Conservation (phyloP, 2,797 vertebrate genomes). For the Podarcis siculus region DNA sequence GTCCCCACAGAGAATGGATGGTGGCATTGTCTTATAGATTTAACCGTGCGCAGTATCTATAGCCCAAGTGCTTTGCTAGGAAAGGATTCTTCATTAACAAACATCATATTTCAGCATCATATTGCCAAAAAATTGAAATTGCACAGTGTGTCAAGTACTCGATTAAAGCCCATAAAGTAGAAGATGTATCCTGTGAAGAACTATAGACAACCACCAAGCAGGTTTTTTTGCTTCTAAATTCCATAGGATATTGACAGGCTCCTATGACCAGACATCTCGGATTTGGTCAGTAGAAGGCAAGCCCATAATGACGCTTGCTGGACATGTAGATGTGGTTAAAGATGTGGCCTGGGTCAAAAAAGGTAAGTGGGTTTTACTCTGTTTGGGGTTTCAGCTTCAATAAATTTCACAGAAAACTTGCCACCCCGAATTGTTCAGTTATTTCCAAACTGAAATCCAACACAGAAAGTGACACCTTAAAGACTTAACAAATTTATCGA, state of each 20-base stretch:
- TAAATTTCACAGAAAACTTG: not conserved
- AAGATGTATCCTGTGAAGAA: slow-evolving; percentile 20
- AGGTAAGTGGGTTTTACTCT: slow-evolving; percentile 77
- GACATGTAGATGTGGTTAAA: slow-evolving; percentile 95
- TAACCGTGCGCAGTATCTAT: not conserved
- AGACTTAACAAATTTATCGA: not conserved
- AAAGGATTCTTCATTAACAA: not conserved
- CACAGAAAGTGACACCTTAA: not conserved
- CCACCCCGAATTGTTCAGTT: not conserved
- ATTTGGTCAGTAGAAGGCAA: slow-evolving; percentile 96
- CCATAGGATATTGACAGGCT: slow-evolving; percentile 93
- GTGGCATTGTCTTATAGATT: not conserved
- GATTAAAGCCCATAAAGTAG: not conserved
- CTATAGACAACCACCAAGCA: not conserved
- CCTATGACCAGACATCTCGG: slow-evolving; percentile 92
- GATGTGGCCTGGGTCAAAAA: slow-evolving; percentile 95
- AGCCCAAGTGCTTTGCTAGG: not conserved
- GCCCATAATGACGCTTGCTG: slow-evolving; percentile 86
- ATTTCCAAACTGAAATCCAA: rapidly evolving
- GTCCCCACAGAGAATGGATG: not conserved
- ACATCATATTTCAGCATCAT: too few relatives aligned
- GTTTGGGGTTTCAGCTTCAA: not conserved
- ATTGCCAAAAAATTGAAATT: not conserved
- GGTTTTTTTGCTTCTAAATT: slow-evolving; percentile 43
- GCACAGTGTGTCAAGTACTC: not conserved